Conservation (phyloP, 2,113 vertebrate species). For the Struthio camelus region DNA sequence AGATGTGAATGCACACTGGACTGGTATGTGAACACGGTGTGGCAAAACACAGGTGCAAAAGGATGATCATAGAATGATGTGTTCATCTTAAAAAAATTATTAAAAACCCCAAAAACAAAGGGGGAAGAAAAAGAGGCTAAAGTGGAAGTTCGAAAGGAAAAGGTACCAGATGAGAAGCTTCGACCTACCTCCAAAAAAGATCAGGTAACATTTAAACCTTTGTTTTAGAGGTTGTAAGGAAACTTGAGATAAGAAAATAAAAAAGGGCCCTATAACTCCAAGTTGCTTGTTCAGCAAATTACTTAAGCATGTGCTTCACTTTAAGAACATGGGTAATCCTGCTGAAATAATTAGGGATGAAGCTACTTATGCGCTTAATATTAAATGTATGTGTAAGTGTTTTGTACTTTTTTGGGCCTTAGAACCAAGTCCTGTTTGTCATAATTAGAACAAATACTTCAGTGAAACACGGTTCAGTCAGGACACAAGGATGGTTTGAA, state of each 20-base stretch:
- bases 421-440: slow-evolving; percentile 11
- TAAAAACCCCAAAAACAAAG: slow-evolving; percentile 66
- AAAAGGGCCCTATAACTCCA: neutral
- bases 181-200: slow-evolving; percentile 70
- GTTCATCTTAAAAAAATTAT: slow-evolving; percentile 27
- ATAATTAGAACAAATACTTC: neutral
- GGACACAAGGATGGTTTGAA: neutral
- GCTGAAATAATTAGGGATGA: slow-evolving; percentile 20
- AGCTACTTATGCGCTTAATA: slow-evolving; percentile 10
- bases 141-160: slow-evolving; percentile 75
- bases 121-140: slow-evolving; percentile 79
- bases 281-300: neutral
- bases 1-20: slow-evolving; percentile 2
- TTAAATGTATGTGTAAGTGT: neutral
- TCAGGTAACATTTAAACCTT: slow-evolving; percentile 74
- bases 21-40: neutral
- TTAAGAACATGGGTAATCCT: slow-evolving; percentile 3
- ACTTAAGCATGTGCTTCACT: neutral
- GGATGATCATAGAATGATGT: neutral
- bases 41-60: neutral
- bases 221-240: neutral
- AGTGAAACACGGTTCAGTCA: neutral
- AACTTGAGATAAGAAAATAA: neutral
- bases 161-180: slow-evolving; percentile 72
- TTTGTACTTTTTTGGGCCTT: slow-evolving; percentile 4